phyloP scores from a whole-genome alignment of 2,888 invertebrate species.

The Drosophila anceps region DNA sequence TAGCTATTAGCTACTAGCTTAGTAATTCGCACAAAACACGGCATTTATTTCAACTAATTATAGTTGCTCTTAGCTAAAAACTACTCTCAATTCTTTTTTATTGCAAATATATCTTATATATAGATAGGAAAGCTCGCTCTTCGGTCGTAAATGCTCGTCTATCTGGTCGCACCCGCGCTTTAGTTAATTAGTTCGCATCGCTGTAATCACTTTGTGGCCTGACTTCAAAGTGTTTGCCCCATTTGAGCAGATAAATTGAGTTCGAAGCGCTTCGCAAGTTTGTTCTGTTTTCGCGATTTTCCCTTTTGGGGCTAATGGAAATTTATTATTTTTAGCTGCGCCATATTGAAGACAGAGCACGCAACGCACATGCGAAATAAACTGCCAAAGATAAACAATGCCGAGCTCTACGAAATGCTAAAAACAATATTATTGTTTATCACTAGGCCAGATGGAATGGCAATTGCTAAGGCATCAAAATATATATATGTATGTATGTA shows the following conservation, averaged over 20 bases:
- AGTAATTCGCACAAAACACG: background rate
- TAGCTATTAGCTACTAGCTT: background rate
- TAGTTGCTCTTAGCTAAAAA: background rate
- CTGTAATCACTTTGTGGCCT: constrained; percentile 6
- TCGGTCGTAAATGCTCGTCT: background rate
- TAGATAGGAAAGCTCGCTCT: no score
- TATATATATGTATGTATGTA: no score
- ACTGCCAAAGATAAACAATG: constrained; percentile 7
- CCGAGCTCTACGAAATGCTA: background rate
- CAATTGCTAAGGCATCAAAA: background rate
- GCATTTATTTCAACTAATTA: background rate
- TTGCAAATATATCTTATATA: constrained; percentile 5
- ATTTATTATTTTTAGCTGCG: constrained; percentile 2
- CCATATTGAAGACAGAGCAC: constrained; percentile 6
- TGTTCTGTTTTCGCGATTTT: constrained; percentile 2
- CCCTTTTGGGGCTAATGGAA: background rate
- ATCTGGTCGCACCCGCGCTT: constrained; percentile 8
- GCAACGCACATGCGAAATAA: constrained; percentile 4
- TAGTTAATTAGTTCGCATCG: constrained; percentile 4
- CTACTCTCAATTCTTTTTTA: background rate
- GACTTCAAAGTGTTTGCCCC: constrained; percentile 5
- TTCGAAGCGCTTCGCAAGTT: background rate
- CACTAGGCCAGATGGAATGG: background rate
- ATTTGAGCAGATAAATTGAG: background rate
- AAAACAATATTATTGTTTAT: constrained; percentile 9